Evolutionary conservation across 2,113 vertebrate genomes (phyloP), one percentile per base, ranked within the genome.

Genomic region (Microcebus jonahi): DNA sequence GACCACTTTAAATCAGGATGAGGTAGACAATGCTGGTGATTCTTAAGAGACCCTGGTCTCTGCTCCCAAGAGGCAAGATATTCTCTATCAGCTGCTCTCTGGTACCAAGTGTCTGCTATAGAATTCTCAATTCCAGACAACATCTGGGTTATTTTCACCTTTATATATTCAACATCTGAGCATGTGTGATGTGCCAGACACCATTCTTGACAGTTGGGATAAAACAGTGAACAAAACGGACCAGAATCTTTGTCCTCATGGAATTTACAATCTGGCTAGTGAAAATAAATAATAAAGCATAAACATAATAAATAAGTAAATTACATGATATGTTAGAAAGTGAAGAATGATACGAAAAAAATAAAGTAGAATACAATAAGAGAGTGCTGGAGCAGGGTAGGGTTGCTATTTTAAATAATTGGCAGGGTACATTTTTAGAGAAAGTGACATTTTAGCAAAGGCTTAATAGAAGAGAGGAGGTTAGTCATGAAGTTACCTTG

Each of bases 131-230:
- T 63, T 81, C 31, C 88, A 29, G 29, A 80, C 21, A 86, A 59
- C 53, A 89, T 61, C 68, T 39, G 50, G 70, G 17, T 90, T 82
- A 84, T 85, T 75, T 80, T 90, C 18, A 76, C 25, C 29, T 73
- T 90, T 79, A 95, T 86, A 85, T 82, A 48, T 76, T 93, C n/a
- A 93, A n/a, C 36, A 79, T 53, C 50, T 68, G 84, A 89, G 29
- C 34, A 17, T 14, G 31, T 76, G 20, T 81, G 50, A 71, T 55
- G 25, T 88, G 23, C 34, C 27, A 36, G 36, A 27, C 18, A 70
- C 42, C 25, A 81, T 95, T 75, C 53, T 61, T 86, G 31, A 91
- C 27, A 55, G 14, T 39, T 68, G 73, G 67, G 73, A 89, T 86
- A 79, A 76, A 76, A 45, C 9, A 95, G 34, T 14, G 42, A 91